Percentiles rank a stretch among this genome's conserved stretches.
Conservation (phyloP, 2,888 invertebrate species). For the Omphaloscelis lunosa region DNA sequence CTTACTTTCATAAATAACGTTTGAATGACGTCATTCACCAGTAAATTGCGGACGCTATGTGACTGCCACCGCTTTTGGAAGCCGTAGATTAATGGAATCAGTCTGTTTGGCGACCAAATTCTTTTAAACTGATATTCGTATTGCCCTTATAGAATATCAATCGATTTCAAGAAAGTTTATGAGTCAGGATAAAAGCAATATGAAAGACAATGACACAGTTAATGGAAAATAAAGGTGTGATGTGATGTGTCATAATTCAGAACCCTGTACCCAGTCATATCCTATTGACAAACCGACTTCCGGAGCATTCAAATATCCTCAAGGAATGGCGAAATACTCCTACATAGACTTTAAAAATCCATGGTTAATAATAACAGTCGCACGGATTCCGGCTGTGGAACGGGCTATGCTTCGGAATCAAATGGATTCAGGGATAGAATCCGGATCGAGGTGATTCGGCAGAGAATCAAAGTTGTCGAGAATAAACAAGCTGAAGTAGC, state of each 20-base stretch:
- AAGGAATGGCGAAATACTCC: background rate
- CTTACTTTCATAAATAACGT: too few species aligned
- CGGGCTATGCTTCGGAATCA: too few species aligned
- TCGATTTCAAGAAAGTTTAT: conserved; percentile 15
- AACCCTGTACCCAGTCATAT: background rate
- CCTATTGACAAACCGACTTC: background rate
- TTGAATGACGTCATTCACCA: too few species aligned
- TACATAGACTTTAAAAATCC: background rate
- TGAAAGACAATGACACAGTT: background rate
- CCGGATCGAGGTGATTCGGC: too few species aligned
- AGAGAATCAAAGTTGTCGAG: too few species aligned
- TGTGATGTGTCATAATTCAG: conserved; percentile 14
- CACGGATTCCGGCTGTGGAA: background rate
- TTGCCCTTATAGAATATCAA: conserved; percentile 4
- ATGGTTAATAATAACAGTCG: background rate
- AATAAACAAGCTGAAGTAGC: too few species aligned
- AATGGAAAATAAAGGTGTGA: background rate
- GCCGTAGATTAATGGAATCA: too few species aligned
- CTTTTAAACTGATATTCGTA: background rate
- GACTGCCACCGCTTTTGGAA: too few species aligned
- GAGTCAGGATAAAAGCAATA: conserved; percentile 19
- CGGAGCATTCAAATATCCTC: background rate
- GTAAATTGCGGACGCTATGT: too few species aligned
- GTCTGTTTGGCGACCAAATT: background rate
- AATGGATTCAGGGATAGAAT: too few species aligned